Percentiles rank a stretch among this genome's conserved stretches.
phyloP scores from a whole-genome alignment of 37 sponge, comb jelly and placozoan genomes.

The Cliona cf. orientalis region DNA sequence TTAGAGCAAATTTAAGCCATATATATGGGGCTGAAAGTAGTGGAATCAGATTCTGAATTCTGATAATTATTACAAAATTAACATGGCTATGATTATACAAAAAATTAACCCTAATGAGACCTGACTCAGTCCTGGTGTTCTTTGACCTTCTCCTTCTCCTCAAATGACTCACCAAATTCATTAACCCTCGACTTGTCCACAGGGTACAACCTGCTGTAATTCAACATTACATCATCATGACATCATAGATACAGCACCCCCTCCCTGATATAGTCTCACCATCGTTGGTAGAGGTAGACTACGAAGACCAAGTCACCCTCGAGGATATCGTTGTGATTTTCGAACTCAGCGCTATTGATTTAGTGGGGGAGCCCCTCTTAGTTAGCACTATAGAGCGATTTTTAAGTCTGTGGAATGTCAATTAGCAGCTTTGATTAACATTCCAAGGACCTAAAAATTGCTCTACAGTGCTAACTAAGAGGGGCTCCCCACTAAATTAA shows the following conservation, averaged over 20 bases:
- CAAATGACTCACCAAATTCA: slow-evolving; percentile 93
- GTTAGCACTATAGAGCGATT: no score
- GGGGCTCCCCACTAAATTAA: no score
- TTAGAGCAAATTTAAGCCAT: not conserved
- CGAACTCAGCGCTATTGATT: slow-evolving; percentile 92
- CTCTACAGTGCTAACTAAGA: no score
- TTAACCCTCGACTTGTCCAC: slow-evolving; percentile 93
- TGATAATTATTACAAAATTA: no score
- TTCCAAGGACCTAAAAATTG: no score
- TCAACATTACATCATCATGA: not conserved
- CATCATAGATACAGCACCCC: not conserved
- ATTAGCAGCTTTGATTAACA: no score
- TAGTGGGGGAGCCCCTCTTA: no score
- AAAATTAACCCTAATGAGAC: no score
- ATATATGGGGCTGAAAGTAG: no score
- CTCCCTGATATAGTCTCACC: slow-evolving; percentile 57
- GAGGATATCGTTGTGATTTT: slow-evolving; percentile 90
- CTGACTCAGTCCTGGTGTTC: slow-evolving; percentile 21
- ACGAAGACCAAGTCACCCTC: slow-evolving; percentile 93
- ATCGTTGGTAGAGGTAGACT: slow-evolving; percentile 95
- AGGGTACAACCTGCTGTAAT: slow-evolving; percentile 82
- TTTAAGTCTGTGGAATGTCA: no score
- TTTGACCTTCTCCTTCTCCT: slow-evolving; percentile 13
- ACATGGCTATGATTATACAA: no score
- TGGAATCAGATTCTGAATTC: no score